A percentile compares a stretch with the other conserved stretches of the same genome.
phyloP scores from a whole-genome alignment of 1,140 invertebrate species.

The Campoletis sonorensis region DNA sequence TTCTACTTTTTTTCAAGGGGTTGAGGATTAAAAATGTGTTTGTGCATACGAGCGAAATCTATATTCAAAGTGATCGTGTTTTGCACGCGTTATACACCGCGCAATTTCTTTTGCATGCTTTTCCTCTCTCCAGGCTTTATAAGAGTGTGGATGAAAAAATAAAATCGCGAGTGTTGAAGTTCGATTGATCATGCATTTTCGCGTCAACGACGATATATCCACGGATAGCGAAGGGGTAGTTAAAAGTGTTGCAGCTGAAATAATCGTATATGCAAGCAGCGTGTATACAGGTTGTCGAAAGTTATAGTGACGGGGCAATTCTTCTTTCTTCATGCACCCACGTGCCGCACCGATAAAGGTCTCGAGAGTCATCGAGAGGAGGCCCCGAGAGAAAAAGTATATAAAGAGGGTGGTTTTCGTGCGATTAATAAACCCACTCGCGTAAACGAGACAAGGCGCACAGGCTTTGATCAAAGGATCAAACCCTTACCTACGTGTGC shows the following conservation, averaged over 20 bases:
- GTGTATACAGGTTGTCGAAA: neutral
- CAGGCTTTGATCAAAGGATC: slow-evolving; percentile 55
- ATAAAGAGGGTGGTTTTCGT: slow-evolving; percentile 16
- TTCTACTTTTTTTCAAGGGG: neutral
- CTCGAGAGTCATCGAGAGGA: slow-evolving; percentile 48
- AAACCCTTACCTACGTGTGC: slow-evolving; percentile 16
- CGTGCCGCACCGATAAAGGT: slow-evolving; percentile 45
- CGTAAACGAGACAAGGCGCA: slow-evolving; percentile 46
- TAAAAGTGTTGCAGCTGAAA: neutral
- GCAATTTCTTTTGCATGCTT: neutral
- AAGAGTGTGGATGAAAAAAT: too few relatives aligned
- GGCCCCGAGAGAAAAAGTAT: neutral
- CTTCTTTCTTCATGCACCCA: slow-evolving; percentile 33
- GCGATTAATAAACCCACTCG: slow-evolving; percentile 57
- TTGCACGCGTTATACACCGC: neutral
- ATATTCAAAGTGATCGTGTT: neutral
- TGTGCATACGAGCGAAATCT: neutral
- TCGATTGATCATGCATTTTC: slow-evolving; percentile 58
- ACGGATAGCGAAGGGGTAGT: slow-evolving; percentile 6
- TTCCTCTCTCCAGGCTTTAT: neutral
- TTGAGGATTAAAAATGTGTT: too few relatives aligned
- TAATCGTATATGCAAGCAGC: neutral
- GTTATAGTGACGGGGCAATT: slow-evolving; percentile 29
- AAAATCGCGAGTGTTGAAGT: slow-evolving; percentile 54
- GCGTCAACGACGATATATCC: slow-evolving; percentile 39